Percentiles rank a stretch among this genome's conserved stretches.
Evolutionary conservation across 2,797 vertebrate species (phyloP).

Genomic region (Pangasius krempfi): DNA sequence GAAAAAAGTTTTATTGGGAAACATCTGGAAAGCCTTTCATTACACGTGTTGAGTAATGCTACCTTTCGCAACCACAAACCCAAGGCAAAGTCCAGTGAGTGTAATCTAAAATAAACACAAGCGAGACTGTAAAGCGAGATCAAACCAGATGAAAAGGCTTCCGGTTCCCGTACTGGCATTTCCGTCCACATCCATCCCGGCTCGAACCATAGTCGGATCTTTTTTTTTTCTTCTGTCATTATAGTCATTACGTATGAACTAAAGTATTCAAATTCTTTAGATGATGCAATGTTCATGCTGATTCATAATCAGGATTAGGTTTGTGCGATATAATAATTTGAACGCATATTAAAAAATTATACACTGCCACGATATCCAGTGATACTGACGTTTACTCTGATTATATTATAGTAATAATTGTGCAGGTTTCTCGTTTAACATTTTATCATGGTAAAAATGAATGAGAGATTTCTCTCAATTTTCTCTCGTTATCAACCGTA

Average conservation of each 20-base stretch:
- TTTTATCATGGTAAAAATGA: neutral
- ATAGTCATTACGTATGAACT: neutral
- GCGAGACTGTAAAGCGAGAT: neutral
- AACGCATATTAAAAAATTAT: neutral
- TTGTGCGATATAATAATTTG: neutral
- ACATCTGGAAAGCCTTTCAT: slow-evolving; percentile 56
- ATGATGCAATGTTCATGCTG: neutral
- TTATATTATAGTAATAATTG: neutral
- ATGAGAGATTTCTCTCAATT: neutral
- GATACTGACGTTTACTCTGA: neutral
- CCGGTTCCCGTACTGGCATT: neutral
- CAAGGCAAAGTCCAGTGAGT: slow-evolving; percentile 1
- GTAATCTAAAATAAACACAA: slow-evolving; percentile 37
- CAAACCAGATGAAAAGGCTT: neutral
- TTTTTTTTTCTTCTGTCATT: neutral
- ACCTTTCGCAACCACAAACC: slow-evolving; percentile 26
- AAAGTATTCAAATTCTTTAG: neutral
- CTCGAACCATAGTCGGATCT: neutral
- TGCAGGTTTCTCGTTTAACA: neutral
- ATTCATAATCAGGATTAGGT: neutral
- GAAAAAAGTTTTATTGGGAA: slow-evolving; percentile 39
- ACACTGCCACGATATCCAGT: neutral
- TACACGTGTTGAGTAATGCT: slow-evolving; percentile 41
- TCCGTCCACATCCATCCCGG: neutral
- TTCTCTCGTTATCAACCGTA: neutral